Evolutionary conservation across 2,888 invertebrate genomes (phyloP).

Genomic region (Quadroppia sp.): DNA sequence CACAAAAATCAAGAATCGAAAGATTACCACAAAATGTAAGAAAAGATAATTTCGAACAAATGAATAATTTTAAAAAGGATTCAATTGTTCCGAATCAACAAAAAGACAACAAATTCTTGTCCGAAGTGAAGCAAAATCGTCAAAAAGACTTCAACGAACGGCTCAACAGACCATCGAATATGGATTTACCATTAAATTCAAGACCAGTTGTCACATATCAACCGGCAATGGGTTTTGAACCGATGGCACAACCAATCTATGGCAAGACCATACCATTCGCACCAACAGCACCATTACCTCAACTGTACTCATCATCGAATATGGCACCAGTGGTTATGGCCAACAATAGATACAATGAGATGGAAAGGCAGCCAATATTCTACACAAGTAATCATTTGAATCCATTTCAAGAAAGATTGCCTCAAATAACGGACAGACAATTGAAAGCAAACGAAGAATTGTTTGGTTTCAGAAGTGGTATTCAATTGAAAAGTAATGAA

Average conservation of each 20-base stretch:
- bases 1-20: neutral
- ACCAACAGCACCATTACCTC: no score
- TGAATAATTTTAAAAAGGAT: neutral
- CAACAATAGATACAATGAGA: neutral
- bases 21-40: neutral
- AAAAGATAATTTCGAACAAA: neutral
- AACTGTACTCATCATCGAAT: no score
- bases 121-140: no score
- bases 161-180: no score
- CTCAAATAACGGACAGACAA: neutral
- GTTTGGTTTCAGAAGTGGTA: neutral
- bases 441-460: neutral
- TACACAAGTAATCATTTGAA: neutral
- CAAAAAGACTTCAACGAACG: no score
- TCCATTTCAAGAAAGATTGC: neutral
- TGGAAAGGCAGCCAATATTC: neutral
- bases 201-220: neutral
- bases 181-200: no score
- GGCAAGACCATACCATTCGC: no score
- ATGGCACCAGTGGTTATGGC: no score
- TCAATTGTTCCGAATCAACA: neutral
- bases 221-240: neutral
- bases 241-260: no score
- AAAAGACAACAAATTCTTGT: neutral
- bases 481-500: neutral